Evolutionary conservation across 2,888 invertebrate species (phyloP).

Genomic region (Pheosia tremula): DNA sequence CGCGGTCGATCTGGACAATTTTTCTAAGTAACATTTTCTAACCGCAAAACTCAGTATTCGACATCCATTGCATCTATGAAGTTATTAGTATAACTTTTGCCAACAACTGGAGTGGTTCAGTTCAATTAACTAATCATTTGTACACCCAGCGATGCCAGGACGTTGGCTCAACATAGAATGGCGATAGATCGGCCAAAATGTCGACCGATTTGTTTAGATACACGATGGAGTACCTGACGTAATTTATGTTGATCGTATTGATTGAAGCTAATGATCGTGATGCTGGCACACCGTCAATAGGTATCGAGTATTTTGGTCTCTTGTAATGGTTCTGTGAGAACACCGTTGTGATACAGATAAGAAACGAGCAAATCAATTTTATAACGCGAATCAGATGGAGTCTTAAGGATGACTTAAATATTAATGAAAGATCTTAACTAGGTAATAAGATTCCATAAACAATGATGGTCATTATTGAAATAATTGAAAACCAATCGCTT

Average conservation of each 20-base stretch:
- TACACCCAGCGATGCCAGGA: constrained; percentile 46
- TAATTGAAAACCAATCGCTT: neutral
- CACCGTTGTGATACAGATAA: too few relatives aligned
- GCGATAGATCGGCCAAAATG: constrained; percentile 47
- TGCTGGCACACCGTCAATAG: neutral
- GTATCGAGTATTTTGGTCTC: neutral
- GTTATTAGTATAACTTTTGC: constrained; percentile 44
- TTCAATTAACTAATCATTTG: constrained; percentile 49
- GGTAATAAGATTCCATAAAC: too few relatives aligned
- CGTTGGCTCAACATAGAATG: constrained; percentile 35
- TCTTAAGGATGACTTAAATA: too few relatives aligned
- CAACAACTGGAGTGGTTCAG: constrained; percentile 44
- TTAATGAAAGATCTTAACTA: too few relatives aligned
- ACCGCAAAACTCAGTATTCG: neutral
- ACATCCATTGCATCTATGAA: constrained; percentile 15
- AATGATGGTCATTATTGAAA: neutral
- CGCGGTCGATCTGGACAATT: neutral
- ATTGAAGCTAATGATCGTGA: neutral
- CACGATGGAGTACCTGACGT: constrained; percentile 23
- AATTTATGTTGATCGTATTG: neutral
- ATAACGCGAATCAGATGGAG: too few relatives aligned
- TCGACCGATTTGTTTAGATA: constrained; percentile 28
- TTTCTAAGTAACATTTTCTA: constrained; percentile 7
- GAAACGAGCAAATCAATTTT: too few relatives aligned
- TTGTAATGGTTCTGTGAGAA: too few relatives aligned